Base-by-base conservation (phyloP, 2,113 vertebrate genomes). In the Thamnophis sirtalis region DNA sequence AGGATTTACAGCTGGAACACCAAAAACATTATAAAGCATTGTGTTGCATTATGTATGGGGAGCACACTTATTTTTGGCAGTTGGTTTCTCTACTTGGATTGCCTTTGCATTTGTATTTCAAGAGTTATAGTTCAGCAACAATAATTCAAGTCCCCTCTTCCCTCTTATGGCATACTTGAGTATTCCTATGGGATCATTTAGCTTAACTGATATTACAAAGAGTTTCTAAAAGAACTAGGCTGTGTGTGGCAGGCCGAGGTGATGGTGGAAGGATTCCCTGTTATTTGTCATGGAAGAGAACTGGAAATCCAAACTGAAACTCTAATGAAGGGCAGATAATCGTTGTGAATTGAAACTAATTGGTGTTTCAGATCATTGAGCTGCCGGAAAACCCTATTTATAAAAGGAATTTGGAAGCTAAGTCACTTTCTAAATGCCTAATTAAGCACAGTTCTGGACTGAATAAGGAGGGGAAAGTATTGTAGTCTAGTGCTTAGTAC, bases 311-410 rank as follows among this genome's bases (percentile, higher is more conserved):
- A 94, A 97, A 95, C 86, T 96, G 96, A 97, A 80, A 95, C 89
- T 90, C 94, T 96, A 97, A 94, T 96, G 94, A 97, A 95, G 91
- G 92, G 93, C 92, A 90, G 93, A 96, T 96, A 97, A 96, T 97
- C 96, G 92, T 94, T 96, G 94, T 97, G 96, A 97, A 97, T 96
- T 95, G 95, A 97, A 97, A 96, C 96, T 97, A 97, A 97, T 96
- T 97, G 95, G 95, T 96, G 95, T 97, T 97, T 97, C 96, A 96
- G 96, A 97, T 97, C 96, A 94, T 93, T 96, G 95, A 96, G 86
- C 94, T 96, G 93, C 94, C 93, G 95, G 96, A 95, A 97, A 96
- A 97, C 95, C 93, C 73, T 87, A 63, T 96, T 89, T 96, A 95
- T 95, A 95, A 94, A 96, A 94, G 96, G 95, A 95, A 95, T 95